A percentile compares a stretch with the other conserved stretches of the same genome.
These are phyloP conservation scores for Lordiphosa mommai DNA, from an alignment of 1,140 invertebrate species.

Conservation along the genomic window DNA sequence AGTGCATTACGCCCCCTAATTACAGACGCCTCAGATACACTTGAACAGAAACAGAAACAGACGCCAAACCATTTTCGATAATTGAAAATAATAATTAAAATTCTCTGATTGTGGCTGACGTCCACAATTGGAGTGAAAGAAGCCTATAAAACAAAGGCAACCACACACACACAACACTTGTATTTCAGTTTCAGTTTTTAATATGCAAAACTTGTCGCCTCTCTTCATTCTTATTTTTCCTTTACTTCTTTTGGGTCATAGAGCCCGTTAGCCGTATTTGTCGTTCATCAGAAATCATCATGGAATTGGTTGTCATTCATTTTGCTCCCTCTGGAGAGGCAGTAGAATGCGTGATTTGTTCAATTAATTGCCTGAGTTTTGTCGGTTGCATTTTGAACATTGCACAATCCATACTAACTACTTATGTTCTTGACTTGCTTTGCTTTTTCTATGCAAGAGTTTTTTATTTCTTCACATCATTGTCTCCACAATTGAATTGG, in stretches of 20 bases:
- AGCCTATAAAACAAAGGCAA: slow-evolving; percentile 8
- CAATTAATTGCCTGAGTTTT: slow-evolving; percentile 60
- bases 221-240: slow-evolving; percentile 4
- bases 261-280: slow-evolving; percentile 69
- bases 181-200: slow-evolving; percentile 51
- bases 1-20: slow-evolving; percentile 55
- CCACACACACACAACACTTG: slow-evolving; percentile 38
- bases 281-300: slow-evolving; percentile 50
- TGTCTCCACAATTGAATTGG: slow-evolving; percentile 42
- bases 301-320: slow-evolving; percentile 45
- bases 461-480: slow-evolving; percentile 35
- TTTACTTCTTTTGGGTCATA: slow-evolving; percentile 43
- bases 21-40: slow-evolving; percentile 43
- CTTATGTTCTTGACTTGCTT: slow-evolving; percentile 18
- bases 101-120: slow-evolving; percentile 68
- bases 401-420: slow-evolving; percentile 50
- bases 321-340: no score
- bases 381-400: slow-evolving; percentile 31
- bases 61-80: slow-evolving; percentile 73
- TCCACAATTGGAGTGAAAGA: slow-evolving; percentile 67
- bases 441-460: background rate
- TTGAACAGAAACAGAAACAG: slow-evolving; percentile 46
- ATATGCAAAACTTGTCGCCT: slow-evolving; percentile 67
- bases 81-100: slow-evolving; percentile 79
- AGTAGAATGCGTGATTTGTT: slow-evolving; percentile 76